Percentiles rank a stretch among this genome's conserved stretches.
Evolutionary conservation across 2,888 invertebrate genomes (phyloP).

Genomic region (Harpalus rubripes): DNA sequence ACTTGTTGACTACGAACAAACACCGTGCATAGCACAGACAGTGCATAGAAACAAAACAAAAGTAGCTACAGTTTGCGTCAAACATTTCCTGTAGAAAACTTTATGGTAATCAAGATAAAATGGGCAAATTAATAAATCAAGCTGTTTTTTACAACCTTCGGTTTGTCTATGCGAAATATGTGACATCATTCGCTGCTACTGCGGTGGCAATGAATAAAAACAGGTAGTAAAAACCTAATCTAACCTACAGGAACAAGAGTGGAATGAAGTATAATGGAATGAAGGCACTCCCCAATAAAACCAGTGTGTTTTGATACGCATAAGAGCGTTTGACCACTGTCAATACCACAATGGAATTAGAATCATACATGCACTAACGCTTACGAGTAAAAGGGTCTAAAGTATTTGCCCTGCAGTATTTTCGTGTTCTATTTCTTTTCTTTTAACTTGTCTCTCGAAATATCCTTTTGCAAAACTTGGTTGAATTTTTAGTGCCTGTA

Average conservation of each 20-base stretch:
- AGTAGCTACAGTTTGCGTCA: background rate
- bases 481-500: no score
- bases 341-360: background rate
- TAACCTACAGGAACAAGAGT: slow-evolving; percentile 10
- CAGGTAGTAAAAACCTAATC: slow-evolving; percentile 46
- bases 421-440: no score
- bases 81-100: background rate
- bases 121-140: slow-evolving; percentile 30
- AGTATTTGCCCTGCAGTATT: no score
- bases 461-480: no score
- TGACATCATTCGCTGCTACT: slow-evolving; percentile 39
- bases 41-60: background rate
- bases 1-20: background rate
- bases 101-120: slow-evolving; percentile 28
- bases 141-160: slow-evolving; percentile 36
- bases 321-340: background rate
- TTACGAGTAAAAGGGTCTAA: no score
- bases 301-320: slow-evolving; percentile 37
- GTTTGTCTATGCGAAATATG: slow-evolving; percentile 37
- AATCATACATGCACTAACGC: background rate
- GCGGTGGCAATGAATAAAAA: slow-evolving; percentile 47
- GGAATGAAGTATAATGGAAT: slow-evolving; percentile 39
- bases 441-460: no score
- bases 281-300: slow-evolving; percentile 41
- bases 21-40: no score